Evolutionary conservation across 2,888 invertebrate genomes (phyloP).

Genomic region (Strigamia maritima): DNA sequence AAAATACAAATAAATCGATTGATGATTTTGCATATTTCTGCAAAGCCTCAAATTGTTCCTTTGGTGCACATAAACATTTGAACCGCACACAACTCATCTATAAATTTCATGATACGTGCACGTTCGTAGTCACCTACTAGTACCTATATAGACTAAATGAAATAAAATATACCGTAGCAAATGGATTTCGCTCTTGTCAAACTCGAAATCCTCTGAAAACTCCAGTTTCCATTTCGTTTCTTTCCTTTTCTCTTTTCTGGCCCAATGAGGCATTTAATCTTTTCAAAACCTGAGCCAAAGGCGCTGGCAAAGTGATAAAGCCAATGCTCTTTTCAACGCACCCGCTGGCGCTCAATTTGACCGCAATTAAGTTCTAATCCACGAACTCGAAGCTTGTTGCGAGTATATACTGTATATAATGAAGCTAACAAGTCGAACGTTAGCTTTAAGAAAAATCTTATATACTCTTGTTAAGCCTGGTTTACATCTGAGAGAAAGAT

Average conservation of each 20-base stretch:
- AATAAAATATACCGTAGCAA: no score
- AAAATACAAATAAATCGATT: background rate
- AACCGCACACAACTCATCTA: background rate
- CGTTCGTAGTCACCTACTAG: no score
- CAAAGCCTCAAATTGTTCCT: background rate
- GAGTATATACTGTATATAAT: background rate
- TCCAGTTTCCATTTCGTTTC: background rate
- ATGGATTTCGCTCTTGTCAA: no score
- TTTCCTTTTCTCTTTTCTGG: background rate
- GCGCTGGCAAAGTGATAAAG: background rate
- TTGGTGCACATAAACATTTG: background rate
- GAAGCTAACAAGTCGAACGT: background rate
- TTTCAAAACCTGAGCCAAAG: constrained; percentile 8
- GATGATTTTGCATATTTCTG: background rate
- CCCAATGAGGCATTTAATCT: background rate
- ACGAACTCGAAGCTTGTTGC: background rate
- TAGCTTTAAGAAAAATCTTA: background rate
- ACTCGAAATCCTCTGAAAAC: background rate
- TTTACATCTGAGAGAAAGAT: no score
- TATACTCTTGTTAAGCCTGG: background rate
- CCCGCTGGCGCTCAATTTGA: background rate
- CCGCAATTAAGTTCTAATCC: constrained; percentile 15
- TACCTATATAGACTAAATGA: no score
- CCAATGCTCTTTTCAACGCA: background rate
- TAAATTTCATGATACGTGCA: no score